Base-by-base conservation (phyloP, 2,888 invertebrate genomes). In the Altica lythri region DNA sequence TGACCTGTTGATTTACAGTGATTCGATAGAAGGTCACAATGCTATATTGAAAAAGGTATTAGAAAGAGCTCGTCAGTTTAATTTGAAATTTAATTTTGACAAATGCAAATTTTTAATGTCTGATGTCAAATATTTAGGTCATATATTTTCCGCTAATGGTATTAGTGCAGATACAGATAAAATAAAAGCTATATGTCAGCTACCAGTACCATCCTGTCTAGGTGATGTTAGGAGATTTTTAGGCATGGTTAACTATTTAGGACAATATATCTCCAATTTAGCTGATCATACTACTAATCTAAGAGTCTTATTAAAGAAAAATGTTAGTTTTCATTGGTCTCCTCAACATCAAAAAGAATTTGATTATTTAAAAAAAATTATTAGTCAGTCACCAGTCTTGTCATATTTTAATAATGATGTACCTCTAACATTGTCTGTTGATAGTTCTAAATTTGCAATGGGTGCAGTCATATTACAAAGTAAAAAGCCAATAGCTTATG, bases 171-270 rank as follows among this genome's bases (percentile, higher is more conserved):
- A 65, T 51, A 35, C 51, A 12, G 55, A 56, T n/a, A 64, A 63
- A 37, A 47, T 66, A 4, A 42, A 64, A 49, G 64, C 61, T 6
- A 64, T 68, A 52, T 56, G 59, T 17, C 8, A 14, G 10, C 67
- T 68, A 17, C 60, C 52, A 37, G 63, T 12, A 9, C 49, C 49
- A 4, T 14, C 16, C 2, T 29, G 30, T 49, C 8, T 40, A 32
- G 32, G 12, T 18, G 40, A 48, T 16, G 8, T 48, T 12, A 38
- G 30, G 37, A 57, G 62, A 50, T 64, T 71, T 49, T 54, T 69
- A 12, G 70, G 70, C 8, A 42, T 69, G 18, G 58, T 64, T 2
- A 68, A 63, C 17, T 67, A 68, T 60, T 47, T 67, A 44, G 47
- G 54, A 12, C 40, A 27, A 52, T 59, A 55, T 40, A 58, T 57